Conservation (phyloP, 2,797 vertebrate species). For the Anolis apletophallus region DNA sequence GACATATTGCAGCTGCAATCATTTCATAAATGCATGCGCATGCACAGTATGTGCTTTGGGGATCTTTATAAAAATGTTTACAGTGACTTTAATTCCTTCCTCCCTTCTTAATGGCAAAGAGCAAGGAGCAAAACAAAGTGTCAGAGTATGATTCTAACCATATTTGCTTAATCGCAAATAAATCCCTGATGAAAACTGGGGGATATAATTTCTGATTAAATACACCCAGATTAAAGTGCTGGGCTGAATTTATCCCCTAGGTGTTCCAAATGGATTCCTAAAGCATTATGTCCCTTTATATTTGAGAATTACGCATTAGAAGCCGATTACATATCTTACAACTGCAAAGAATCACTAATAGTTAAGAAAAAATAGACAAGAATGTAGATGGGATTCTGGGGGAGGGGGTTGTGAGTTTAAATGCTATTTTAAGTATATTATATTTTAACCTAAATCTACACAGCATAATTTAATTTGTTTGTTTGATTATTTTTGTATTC, state of each 20-base stretch:
- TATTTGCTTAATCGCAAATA: not conserved
- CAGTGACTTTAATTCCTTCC: conserved; percentile 63
- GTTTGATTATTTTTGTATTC: too few species aligned
- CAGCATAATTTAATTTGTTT: too few species aligned
- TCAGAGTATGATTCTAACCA: not conserved
- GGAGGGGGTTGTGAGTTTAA: too few species aligned
- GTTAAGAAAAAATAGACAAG: too few species aligned
- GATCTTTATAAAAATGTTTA: conserved; percentile 61
- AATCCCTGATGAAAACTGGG: conserved; percentile 37
- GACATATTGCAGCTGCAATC: conserved; percentile 48
- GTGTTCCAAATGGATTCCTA: conserved; percentile 67
- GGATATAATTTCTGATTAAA: not conserved
- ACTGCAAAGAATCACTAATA: too few species aligned
- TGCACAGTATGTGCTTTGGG: conserved; percentile 50
- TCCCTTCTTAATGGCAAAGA: conserved; percentile 62
- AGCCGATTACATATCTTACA: not conserved
- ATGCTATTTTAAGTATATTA: too few species aligned
- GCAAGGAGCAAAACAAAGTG: conserved; percentile 53
- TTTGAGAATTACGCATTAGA: conserved; percentile 21
- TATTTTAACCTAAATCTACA: too few species aligned
- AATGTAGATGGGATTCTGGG: too few species aligned
- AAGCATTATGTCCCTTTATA: conserved; percentile 52
- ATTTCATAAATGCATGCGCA: conserved; percentile 54
- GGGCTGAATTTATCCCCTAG: conserved; percentile 41
- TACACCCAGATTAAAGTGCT: not conserved